Conservation (phyloP, 2,888 invertebrate genomes). For the Scelioninae gen. 1 region DNA sequence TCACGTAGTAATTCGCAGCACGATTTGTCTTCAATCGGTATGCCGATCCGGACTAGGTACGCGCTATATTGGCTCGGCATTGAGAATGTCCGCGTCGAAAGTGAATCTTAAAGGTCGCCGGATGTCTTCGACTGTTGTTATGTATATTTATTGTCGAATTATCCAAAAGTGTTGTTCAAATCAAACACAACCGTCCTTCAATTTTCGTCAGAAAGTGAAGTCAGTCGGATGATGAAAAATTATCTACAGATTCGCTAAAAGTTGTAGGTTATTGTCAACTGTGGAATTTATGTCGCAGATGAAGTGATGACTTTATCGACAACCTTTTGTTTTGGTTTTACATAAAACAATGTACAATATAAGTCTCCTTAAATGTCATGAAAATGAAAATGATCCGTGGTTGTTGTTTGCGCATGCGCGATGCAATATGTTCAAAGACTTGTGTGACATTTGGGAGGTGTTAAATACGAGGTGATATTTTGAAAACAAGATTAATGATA, state of each 20-base stretch:
- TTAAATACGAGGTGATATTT: too few relatives aligned
- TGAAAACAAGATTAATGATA: too few relatives aligned
- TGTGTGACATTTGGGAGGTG: too few relatives aligned
- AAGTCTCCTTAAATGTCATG: slow-evolving; percentile 26
- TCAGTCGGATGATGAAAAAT: too few relatives aligned
- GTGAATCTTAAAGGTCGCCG: slow-evolving; percentile 70
- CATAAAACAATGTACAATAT: slow-evolving; percentile 20
- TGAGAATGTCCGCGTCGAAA: slow-evolving; percentile 65
- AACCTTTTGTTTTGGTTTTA: slow-evolving; percentile 24
- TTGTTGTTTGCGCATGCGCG: not conserved
- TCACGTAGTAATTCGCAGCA: slow-evolving; percentile 62
- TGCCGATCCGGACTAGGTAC: slow-evolving; percentile 50
- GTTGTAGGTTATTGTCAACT: too few relatives aligned
- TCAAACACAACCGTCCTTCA: too few relatives aligned
- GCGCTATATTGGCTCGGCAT: slow-evolving; percentile 56
- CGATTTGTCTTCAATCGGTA: slow-evolving; percentile 69
- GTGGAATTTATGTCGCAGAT: too few relatives aligned
- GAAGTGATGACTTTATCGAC: slow-evolving; percentile 32
- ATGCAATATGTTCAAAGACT: too few relatives aligned
- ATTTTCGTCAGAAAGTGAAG: slow-evolving; percentile 41
- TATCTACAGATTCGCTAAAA: too few relatives aligned
- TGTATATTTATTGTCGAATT: slow-evolving; percentile 54
- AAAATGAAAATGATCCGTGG: slow-evolving; percentile 8
- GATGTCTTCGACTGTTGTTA: slow-evolving; percentile 44
- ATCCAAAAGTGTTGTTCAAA: slow-evolving; percentile 35